Evolutionary conservation across 1,140 invertebrate species (phyloP), one percentile per base, ranked within the genome.

Genomic region (Drosophila funebris): DNA sequence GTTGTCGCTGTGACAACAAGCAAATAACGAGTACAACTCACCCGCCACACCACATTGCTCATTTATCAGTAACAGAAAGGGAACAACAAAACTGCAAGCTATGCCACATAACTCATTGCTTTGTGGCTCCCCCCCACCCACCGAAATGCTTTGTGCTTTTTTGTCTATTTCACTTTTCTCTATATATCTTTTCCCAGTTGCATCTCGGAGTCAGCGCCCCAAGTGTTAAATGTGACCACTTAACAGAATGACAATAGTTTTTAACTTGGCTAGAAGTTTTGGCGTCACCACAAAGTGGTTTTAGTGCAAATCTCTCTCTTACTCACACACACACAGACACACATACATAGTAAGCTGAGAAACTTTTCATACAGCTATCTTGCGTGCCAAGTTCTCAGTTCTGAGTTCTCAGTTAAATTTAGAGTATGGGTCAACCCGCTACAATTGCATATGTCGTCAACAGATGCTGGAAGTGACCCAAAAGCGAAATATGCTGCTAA

Each of bases 211-310:
- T 68, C 77, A 82, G 78, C 63, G 62, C 66, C 73, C 79, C 76
- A 89, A 89, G 83, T 88, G 83, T 89, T 88, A 88, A 89, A 88
- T 88, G 83, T 83, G 83, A 88, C 83, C 83, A 88, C 83, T 88
- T 88, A 88, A 88, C 84, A 88, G 84, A 88, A 88, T 88, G 83
- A 84, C 83, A 89, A 88, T 88, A 88, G 84, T 88, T 88, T 88
- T 89, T 83, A 88, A 84, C 84, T 88, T 88, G 83, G 83, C 83
- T 89, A 88, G 83, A 88, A 88, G 78, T 88, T 89, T 89, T 89
- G 83, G 83, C 83, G 83, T 83, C 83, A 88, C 83, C 83, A 82
- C 83, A 88, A 89, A 89, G 83, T 89, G 84, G 79, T 89, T 88
- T 89, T 74, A 83, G 84, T 73, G 69, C 68, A 88, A 87, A 87